Base-by-base conservation (phyloP, 1,140 invertebrate genomes). In the Triops cancriformis region DNA sequence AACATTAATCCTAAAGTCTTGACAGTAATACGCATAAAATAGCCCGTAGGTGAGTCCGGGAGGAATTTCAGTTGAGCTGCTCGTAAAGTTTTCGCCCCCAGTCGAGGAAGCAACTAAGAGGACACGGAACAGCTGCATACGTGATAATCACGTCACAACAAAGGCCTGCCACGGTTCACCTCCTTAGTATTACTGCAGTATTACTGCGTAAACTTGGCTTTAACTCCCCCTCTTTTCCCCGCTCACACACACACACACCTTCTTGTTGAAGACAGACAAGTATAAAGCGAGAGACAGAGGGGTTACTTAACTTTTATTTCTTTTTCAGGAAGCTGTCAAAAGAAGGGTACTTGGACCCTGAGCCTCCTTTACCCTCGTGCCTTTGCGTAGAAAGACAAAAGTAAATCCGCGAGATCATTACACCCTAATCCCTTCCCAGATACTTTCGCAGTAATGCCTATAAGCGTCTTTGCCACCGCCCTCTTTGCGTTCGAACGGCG, bases 1-100 rank as follows among this genome's bases (percentile, higher is more conserved):
- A 37, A 2, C 31, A 37, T 37, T 37, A 37, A 37, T 37, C 31
- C 31, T 23, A 23, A 1, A 10, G 51, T 23, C 51, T n/a, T 64
- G 51, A 64, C 51, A 64, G 51, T 64, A 64, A 64, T 64, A 64
- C 51, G 51, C 51, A 64, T 64, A 64, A 64, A 64, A 64, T 64
- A 64, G 51, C 18, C 23, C 14, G 23, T 64, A 23, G 14, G 23
- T 64, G 51, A 64, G 23, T 18, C 51, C 10, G 51, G 7, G 18
- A 64, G 51, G 23, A 64, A 64, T 64, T 23, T 23, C n/a, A 23
- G 23, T 18, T n/a, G n/a, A 37, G 31, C 31, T 37, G 2, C 31
- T 37, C 31, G 31, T 37, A 37, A 37, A 37, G 31, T 37, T 37
- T 37, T 37, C 11, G 0, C n/a, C 51, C 18, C 14, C 51, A 6